Conservation (phyloP, 1,140 invertebrate species). For the Rhyzopertha dominica region DNA sequence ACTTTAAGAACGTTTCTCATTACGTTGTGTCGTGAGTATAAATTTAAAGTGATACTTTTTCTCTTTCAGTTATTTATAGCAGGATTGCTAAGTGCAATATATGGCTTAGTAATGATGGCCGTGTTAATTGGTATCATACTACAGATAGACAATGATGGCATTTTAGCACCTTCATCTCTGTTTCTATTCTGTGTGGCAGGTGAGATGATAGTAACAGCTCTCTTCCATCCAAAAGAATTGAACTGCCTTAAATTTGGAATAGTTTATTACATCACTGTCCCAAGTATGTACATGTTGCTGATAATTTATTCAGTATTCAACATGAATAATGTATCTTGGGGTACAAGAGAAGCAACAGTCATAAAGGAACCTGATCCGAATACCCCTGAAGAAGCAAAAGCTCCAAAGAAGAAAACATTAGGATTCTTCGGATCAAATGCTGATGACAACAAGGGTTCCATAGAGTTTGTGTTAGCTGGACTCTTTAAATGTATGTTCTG, state of each 20-base stretch:
- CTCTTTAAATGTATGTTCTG: slow-evolving; percentile 61
- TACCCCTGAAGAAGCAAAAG: slow-evolving; percentile 16
- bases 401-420: slow-evolving; percentile 23
- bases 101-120: slow-evolving; percentile 88
- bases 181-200: slow-evolving; percentile 63
- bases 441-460: slow-evolving; percentile 53
- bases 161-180: slow-evolving; percentile 70
- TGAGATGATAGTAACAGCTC: slow-evolving; percentile 63
- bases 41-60: slow-evolving; percentile 5
- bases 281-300: slow-evolving; percentile 89
- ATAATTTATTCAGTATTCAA: slow-evolving; percentile 90
- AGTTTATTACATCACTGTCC: slow-evolving; percentile 88
- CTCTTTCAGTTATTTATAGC: slow-evolving; percentile 62
- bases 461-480: slow-evolving; percentile 57
- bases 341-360: slow-evolving; percentile 69
- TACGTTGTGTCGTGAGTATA: no score
- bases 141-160: slow-evolving; percentile 75
- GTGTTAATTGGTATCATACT: slow-evolving; percentile 83
- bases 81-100: slow-evolving; percentile 68
- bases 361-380: slow-evolving; percentile 39
- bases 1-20: no score
- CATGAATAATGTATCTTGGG: slow-evolving; percentile 86
- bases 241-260: slow-evolving; percentile 69
- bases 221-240: slow-evolving; percentile 82
- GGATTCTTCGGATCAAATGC: slow-evolving; percentile 30